A percentile compares a stretch with the other conserved stretches of the same genome.
phyloP scores from a whole-genome alignment of 2,888 invertebrate species.

The Stratiomys singularior region DNA sequence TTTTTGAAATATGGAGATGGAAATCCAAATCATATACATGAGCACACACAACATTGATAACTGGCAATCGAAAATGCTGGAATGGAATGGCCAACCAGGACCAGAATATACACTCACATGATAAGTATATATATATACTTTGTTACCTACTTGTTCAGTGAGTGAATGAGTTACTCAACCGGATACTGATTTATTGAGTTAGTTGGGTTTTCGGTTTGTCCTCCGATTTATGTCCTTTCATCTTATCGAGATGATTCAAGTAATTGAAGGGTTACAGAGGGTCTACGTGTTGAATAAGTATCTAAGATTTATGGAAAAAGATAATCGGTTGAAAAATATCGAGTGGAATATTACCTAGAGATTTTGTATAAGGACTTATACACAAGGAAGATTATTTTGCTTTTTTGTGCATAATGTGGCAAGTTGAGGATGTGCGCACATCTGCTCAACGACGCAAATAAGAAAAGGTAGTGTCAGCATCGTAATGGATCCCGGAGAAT shows the following conservation, averaged over 20 bases:
- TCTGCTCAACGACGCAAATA: no score
- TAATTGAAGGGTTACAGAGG: constrained; percentile 26
- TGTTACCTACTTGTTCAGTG: not conserved
- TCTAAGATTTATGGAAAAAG: constrained; percentile 3
- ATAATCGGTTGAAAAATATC: constrained; percentile 22
- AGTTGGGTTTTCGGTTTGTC: constrained; percentile 31
- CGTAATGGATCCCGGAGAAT: no score
- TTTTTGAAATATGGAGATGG: constrained; percentile 16
- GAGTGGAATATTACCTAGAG: not conserved
- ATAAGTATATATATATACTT: not conserved
- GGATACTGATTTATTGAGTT: constrained; percentile 37
- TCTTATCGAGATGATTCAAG: constrained; percentile 32
- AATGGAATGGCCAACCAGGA: not conserved
- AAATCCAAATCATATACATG: constrained; percentile 27
- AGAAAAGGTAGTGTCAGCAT: no score
- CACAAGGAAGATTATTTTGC: no score
- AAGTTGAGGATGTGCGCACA: no score
- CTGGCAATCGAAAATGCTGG: constrained; percentile 1
- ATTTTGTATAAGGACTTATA: not conserved
- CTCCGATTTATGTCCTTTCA: constrained; percentile 29
- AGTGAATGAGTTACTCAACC: constrained; percentile 25
- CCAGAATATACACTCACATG: not conserved
- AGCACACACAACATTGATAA: not conserved
- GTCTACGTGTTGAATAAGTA: constrained; percentile 15
- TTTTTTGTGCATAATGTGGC: no score